Base-by-base conservation (phyloP, 2,797 vertebrate genomes). In the Pseudochirops corinnae region DNA sequence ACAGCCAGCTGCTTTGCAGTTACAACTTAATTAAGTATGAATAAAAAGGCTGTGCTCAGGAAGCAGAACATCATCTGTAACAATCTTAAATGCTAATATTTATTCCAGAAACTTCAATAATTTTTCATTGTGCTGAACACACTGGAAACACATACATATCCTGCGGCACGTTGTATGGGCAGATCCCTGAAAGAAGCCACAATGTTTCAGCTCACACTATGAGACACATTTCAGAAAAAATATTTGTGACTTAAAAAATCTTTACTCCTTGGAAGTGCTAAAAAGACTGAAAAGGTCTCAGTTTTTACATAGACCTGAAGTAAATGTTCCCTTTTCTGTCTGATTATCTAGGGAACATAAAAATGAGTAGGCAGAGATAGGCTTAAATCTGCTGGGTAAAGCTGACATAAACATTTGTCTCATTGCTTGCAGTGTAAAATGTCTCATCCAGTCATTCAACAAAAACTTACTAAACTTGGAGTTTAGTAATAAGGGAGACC, bases 11-110 rank as follows among this genome's bases (percentile, higher is more conserved):
- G 91, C 91, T 97, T 92, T 92, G 97, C 90, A 96, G 82, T 95
- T 96, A 93, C 13, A 96, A 56, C 92, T 97, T 96, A 96, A 53
- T 97, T 98, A 98, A 67, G 56, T 31, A 28, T 90, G 39, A 92
- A 55, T 52, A 12, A 91, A 53, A 94, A 95, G 92, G 97, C 57
- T 97, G 57, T 93, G 53, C 28, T 55, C 18, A 18, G 90, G 97
- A 95, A 97, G 94, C 7, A 92, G 24, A 33, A 92, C 97, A 93
- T 97, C 87, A 58, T 92, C 56, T 97, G 82, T 14, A 97, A 74
- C n/a, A 87, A 91, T 93, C 95, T 97, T 97, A 94, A 96, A 60
- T 95, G 39, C 82, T 4, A 29, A 67, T 74, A 93, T 92, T 95
- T 96, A 93, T 56, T 67, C 55, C 91, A 90, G 95, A 94, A 97